A percentile compares a stretch with the other conserved stretches of the same genome.
Conservation (phyloP, 2,797 vertebrate genomes). For the Gymnoscopelus braueri region DNA sequence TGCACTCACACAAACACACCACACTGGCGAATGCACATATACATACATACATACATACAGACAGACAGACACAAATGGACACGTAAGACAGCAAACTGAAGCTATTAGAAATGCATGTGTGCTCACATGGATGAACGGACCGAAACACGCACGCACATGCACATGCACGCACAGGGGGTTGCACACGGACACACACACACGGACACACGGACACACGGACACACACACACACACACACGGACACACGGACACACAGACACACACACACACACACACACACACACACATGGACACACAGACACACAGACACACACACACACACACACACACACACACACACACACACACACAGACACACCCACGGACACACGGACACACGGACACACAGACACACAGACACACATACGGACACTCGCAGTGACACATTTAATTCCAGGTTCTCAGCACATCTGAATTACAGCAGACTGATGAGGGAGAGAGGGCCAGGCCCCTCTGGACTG, state of each 20-base stretch:
- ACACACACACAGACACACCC: constrained; percentile 30
- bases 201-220: background rate
- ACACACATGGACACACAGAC: constrained; percentile 74
- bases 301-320: constrained; percentile 79
- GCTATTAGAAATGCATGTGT: no score
- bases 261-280: constrained; percentile 76
- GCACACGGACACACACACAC: no score
- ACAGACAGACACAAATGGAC: constrained; percentile 26
- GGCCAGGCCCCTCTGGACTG: constrained; percentile 94
- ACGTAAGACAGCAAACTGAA: constrained; percentile 9
- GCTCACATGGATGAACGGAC: no score
- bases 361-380: constrained; percentile 42
- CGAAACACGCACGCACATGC: constrained; percentile 7
- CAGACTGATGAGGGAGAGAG: constrained; percentile 90
- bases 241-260: constrained; percentile 48
- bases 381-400: constrained; percentile 81
- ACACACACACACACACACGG: constrained; percentile 16
- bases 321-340: constrained; percentile 79
- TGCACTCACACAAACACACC: background rate
- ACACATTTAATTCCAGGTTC: constrained; percentile 96
- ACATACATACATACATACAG: background rate
- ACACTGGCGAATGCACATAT: background rate
- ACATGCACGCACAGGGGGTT: background rate
- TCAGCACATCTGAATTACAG: constrained; percentile 94
- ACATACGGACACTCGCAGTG: constrained; percentile 81